Base-by-base conservation (phyloP, 2,888 invertebrate genomes). In the Taphrorychus bicolor region DNA sequence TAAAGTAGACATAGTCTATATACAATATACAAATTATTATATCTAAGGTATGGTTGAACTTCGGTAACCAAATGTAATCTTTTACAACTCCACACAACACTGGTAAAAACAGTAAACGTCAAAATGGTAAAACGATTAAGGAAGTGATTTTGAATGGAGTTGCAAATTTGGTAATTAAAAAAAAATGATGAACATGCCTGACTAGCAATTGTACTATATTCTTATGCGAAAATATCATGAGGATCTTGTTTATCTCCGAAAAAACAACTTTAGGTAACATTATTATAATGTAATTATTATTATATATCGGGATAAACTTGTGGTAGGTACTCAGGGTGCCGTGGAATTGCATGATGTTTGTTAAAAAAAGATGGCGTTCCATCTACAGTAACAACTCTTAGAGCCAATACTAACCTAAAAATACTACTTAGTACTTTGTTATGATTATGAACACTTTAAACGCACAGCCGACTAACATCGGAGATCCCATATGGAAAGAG, bases 401-500 rank as follows among this genome's bases (percentile, higher is more conserved):
- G 22, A 48, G 24, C 22, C 22, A 48, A 45, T n/a, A 58, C 53
- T 45, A 48, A 60, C 24, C 57, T 64, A 67, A 48, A n/a, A 16
- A 66, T 66, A 70, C 66, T 70, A 70, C 17, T 2, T 41, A 57
- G 17, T 18, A 51, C 23, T 24, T 53, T 24, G 22, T 66, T 51
- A 56, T 23, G 59, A 62, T 57, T 52, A 75, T 81, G 81, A 82
- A 82, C 82, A 82, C 82, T 77, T 78, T 77, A 69, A 76, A 75
- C 73, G 79, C 82, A 82, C 82, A 82, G 82, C 82, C 82, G 78
- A 80, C 75, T 76, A 71, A 61, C 11, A 70, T 74, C 76, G 78
- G 80, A 80, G 80, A 81, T 80, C 80, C 77, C 62, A 65, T 71
- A 48, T 64, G 60, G 61, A 67, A 68, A 66, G 67, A 61, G 56